Evolutionary conservation across 2,113 vertebrate genomes (phyloP).

Genomic region (Todiramphus saurophagus): DNA sequence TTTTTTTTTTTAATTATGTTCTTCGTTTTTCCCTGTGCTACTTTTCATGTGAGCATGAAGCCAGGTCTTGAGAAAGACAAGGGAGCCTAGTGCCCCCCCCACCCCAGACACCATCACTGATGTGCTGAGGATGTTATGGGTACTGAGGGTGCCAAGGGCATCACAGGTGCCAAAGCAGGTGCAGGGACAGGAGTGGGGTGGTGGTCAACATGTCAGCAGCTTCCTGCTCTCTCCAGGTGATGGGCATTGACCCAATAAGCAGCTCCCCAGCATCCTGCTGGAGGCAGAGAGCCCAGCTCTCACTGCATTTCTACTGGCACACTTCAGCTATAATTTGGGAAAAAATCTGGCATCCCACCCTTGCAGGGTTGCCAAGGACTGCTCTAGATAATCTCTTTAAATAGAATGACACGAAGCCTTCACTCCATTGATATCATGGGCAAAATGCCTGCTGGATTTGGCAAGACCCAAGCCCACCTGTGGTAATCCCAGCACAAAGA

Average conservation of each 20-base stretch:
- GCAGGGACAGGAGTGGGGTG: accelerated
- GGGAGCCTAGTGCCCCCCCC: too few relatives aligned
- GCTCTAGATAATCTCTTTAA: constrained; percentile 50
- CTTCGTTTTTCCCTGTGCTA: neutral
- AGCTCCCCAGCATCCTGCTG: neutral
- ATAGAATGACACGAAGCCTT: neutral
- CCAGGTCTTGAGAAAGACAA: neutral
- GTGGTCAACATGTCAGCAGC: neutral
- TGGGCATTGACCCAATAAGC: neutral
- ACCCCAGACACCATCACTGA: accelerated
- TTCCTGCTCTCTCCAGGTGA: neutral
- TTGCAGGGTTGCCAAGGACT: neutral
- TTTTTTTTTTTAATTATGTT: neutral
- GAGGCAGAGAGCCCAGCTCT: neutral
- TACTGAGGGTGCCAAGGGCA: neutral
- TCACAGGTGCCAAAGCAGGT: neutral
- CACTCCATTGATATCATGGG: neutral
- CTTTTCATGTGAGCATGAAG: neutral
- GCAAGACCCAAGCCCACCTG: accelerated
- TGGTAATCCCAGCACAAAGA: neutral
- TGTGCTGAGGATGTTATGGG: accelerated
- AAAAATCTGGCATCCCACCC: constrained; percentile 24
- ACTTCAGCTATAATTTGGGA: constrained; percentile 39
- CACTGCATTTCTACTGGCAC: neutral
- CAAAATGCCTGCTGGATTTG: neutral